Evolutionary conservation across 30 jellyfish, hydroid and myxozoan species (phyloP), one percentile per base, ranked within the genome.

Genomic region (Chrysaora quinquecirrha): DNA sequence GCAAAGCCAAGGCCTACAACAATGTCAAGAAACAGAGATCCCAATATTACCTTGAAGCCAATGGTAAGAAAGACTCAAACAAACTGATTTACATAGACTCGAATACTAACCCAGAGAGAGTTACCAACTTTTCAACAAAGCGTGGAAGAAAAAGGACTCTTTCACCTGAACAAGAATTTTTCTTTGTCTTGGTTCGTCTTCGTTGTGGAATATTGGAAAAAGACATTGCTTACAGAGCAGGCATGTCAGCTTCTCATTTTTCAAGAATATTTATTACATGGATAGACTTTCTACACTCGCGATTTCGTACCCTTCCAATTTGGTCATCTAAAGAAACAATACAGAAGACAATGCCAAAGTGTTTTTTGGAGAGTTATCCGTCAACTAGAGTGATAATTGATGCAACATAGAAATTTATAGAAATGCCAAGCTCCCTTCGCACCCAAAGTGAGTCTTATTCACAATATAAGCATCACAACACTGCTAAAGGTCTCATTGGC

Each of bases 391-490:
- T 74, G 22, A 78, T 76, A 16, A 76, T 78, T 19, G 96, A 63
- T 69, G 61, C 89, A 12, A 86, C 88, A 1, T 80, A 80, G 54
- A 46, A 76, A 12, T 86, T 62, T 33, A 76, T 88, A 11, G 96
- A 64, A 71, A 76, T 72, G 91, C 95, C 95, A 21, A 73, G 69
- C 32, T 71, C 85, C n/a, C 82, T 73, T n/a, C 65, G 95, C 25
- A 56, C 60, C 27, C 95, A 74, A 56, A 73, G 93, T 23, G 90
- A 79, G 38, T 34, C 76, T 10, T 73, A 38, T 43, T 75, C 74
- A 14, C 52, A 47, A 3, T 84, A 84, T 61, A 74, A 84, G 47
- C 95, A 85, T 34, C 93, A 82, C 47, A 71, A 82, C 87, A 64
- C 25, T 66, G 30, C 24, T 66, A 66, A 24, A 30, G 34, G 76